Base-by-base conservation (phyloP, 2,797 vertebrate genomes). In the Mus caroli region DNA sequence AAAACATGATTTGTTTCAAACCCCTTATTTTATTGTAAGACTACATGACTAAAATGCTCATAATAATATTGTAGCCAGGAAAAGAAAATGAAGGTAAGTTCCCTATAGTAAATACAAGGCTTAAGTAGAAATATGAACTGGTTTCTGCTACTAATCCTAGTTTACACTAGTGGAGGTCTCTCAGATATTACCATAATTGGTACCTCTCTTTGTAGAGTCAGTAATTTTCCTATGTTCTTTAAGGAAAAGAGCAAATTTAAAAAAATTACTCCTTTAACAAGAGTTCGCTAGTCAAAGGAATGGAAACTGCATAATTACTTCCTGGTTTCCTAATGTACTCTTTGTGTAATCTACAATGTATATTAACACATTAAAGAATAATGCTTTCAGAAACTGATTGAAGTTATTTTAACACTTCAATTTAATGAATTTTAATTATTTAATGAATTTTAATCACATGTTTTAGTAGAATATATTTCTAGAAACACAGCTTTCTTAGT, bases 61-160 rank as follows among this genome's bases (percentile, higher is more conserved):
- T 3, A 56, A 52, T 2, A 31, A 31, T 50, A 88, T 3, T n/a
- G 46, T 64, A 37, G 17, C n/a, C 37, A 88, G 17, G 14, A 56
- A 71, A 95, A 58, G 3, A 77, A 92, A 91, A 71, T 17, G 75
- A 88, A 93, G 50, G 43, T 75, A n/a, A 7, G 79, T 67, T 95
- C 31, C 46, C 1, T 90, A 2, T 7, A 56, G 31, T 56, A 82
- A 40, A 24, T 17, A 69, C 12, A 22, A 22, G 56, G 26, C 95
- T 85, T 34, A 76, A 50, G 54, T 17, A 58, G 14, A 24, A 40
- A 22, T 54, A 10, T 56, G 50, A 34, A 46, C 86, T 83, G 26
- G 73, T 86, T 60, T 62, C 88, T 58, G 62, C n/a, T 58, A 52
- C 15, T 80, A 75, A 52, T 50, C 8, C 60, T 31, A 60, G 20